Base-by-base conservation (phyloP, 2,888 invertebrate species). In the Chelonus formosanus region DNA sequence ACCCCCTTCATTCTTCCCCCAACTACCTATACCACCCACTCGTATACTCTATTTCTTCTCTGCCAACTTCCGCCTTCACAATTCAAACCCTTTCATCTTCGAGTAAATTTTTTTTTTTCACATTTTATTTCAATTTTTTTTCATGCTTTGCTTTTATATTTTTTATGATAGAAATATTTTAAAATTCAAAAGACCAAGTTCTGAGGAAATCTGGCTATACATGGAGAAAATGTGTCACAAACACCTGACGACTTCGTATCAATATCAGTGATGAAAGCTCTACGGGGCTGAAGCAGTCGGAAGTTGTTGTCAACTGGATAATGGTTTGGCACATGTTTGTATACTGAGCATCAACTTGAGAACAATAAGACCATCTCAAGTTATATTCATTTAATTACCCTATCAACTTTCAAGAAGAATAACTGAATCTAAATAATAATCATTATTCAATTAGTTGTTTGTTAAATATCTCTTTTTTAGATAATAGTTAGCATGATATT, bases 41-140 rank as follows among this genome's bases (percentile, higher is more conserved):
- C 50, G 47, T 68, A 67, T 65, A 68, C 70, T 68, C 65, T 67
- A 60, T 70, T 63, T 68, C 64, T 57, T 59, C 70, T 69, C 8
- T 63, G 20, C 32, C 54, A 47, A 52, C 61, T 63, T 59, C 54
- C 48, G 54, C 47, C 59, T 55, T 66, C 54, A 34, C 54, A 47
- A 63, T 67, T 50, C 40, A 10, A 54, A 50, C 45, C 57, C 61
- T 61, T 48, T 54, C 60, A 50, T 67, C 47, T 65, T 60, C 40
- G 7, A 5, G 34, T 20, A 31, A 61, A 20, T 35, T 60, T 50
- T 55, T 62, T 61, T 55, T 52, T n/a, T 57, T 52, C 10, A 10
- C 40, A 52, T 40, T 10, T 52, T 48, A 6, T 48, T 32, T 40
- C 40, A 40, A 40, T 35, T 56, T 58, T 55, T 53, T 52, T 45